A percentile compares a stretch with the other conserved stretches of the same genome.
Evolutionary conservation across 2,797 vertebrate species (phyloP).

Genomic region (Enteromius unitaeniatus): DNA sequence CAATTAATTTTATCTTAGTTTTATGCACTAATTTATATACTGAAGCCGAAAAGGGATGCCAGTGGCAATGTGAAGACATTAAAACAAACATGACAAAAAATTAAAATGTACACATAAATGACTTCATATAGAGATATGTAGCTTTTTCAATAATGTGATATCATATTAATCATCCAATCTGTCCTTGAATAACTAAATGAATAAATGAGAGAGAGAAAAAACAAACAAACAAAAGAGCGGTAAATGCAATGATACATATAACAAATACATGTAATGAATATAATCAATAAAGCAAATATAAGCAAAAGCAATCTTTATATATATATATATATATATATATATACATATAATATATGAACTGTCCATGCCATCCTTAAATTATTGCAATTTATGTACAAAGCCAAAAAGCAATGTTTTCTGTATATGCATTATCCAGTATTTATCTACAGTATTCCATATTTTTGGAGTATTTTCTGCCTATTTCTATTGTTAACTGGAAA

Average conservation of each 20-base stretch:
- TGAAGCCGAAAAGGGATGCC: slow-evolving; percentile 7
- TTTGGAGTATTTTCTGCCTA: not conserved
- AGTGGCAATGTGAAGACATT: not conserved
- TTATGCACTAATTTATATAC: slow-evolving; percentile 12
- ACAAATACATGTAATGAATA: not conserved
- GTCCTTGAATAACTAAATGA: not conserved
- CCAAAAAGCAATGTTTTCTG: not conserved
- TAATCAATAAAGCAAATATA: not conserved
- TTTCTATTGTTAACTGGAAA: not conserved
- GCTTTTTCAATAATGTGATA: slow-evolving; percentile 5
- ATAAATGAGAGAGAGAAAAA: not conserved
- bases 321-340: not conserved
- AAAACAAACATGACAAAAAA: not conserved
- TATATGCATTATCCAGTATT: not conserved
- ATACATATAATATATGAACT: not conserved
- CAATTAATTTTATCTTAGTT: slow-evolving; percentile 59
- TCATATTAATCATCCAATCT: not conserved
- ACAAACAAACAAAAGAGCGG: not conserved
- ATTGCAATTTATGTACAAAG: not conserved
- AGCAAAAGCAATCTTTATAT: not conserved
- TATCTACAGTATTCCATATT: not conserved
- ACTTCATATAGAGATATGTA: not conserved
- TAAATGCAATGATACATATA: not conserved
- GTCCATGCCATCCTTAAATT: no score
- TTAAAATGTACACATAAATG: not conserved